phyloP scores from a whole-genome alignment of 1,140 invertebrate species.

The Temnothorax curvispinosus region DNA sequence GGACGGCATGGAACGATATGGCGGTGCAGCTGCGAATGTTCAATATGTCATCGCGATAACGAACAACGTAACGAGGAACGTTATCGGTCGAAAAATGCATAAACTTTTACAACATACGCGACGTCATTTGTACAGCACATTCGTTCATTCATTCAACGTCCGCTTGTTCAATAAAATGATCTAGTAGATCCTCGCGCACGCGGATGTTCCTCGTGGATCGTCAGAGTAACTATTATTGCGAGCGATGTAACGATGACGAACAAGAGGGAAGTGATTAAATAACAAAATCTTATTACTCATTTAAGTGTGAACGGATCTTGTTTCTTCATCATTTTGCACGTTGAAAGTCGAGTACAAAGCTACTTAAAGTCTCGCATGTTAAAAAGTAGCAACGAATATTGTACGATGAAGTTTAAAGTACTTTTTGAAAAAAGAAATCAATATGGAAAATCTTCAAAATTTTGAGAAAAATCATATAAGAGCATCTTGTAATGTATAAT shows the following conservation, averaged over 20 bases:
- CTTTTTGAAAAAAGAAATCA: background rate
- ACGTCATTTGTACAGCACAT: background rate
- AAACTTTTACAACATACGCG: background rate
- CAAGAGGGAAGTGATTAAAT: slow-evolving; percentile 31
- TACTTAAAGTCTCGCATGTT: background rate
- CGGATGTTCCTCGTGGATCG: slow-evolving; percentile 31
- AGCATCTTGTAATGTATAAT: background rate
- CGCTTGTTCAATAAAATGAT: slow-evolving; percentile 30
- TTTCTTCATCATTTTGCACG: background rate
- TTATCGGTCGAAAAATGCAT: slow-evolving; percentile 48
- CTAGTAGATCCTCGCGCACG: background rate
- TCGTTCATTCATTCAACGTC: slow-evolving; percentile 38
- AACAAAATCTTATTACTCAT: slow-evolving; percentile 14
- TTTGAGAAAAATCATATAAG: background rate
- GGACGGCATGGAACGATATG: background rate
- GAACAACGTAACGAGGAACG: slow-evolving; percentile 14
- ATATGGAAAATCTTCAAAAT: background rate
- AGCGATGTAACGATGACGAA: slow-evolving; percentile 10
- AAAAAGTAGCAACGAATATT: background rate
- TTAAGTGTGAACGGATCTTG: background rate
- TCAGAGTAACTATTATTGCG: slow-evolving; percentile 21
- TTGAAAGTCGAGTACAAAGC: background rate
- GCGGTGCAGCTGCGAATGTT: background rate
- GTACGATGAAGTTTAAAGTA: background rate
- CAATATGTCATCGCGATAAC: slow-evolving; percentile 25